phyloP scores from a whole-genome alignment of 30 jellyfish, hydroid and myxozoan species.

The Phacellophora camtschatica region DNA sequence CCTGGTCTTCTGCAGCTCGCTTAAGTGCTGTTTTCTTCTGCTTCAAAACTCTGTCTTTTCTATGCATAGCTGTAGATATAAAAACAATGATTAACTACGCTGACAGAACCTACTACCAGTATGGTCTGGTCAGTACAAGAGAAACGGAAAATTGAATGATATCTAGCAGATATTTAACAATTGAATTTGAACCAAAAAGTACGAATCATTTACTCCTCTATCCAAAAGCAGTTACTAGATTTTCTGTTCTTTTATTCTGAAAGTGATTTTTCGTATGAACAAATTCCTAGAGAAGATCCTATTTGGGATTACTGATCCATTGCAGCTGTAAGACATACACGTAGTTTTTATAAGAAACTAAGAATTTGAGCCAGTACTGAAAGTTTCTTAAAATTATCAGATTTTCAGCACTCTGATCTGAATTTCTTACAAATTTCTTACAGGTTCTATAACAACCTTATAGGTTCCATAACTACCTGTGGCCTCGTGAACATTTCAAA shows the following conservation, averaged over 20 bases:
- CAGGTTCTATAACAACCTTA: no score
- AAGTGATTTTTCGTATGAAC: not conserved
- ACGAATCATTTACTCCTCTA: not conserved
- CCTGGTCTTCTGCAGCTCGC: constrained; percentile 35
- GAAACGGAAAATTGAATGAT: not conserved
- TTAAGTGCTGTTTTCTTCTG: constrained; percentile 16
- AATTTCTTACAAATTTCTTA: no score
- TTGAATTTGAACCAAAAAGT: not conserved
- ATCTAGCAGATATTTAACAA: constrained; percentile 1
- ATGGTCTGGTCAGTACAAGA: not conserved
- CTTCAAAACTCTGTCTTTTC: constrained; percentile 15
- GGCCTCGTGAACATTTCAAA: no score
- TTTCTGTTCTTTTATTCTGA: not conserved
- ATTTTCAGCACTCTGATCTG: no score
- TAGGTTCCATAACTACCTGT: no score
- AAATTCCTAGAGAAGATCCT: not conserved
- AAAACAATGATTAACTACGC: not conserved
- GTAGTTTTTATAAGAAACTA: not conserved
- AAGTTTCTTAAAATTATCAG: no score
- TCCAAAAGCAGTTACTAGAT: not conserved
- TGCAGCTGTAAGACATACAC: not conserved
- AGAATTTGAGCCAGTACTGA: not conserved
- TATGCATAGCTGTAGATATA: constrained; percentile 11
- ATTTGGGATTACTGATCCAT: not conserved
- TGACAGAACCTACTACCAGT: not conserved